Evolutionary conservation across 2,888 invertebrate species (phyloP), one percentile per base, ranked within the genome.

Genomic region (Trachelus tabidus): DNA sequence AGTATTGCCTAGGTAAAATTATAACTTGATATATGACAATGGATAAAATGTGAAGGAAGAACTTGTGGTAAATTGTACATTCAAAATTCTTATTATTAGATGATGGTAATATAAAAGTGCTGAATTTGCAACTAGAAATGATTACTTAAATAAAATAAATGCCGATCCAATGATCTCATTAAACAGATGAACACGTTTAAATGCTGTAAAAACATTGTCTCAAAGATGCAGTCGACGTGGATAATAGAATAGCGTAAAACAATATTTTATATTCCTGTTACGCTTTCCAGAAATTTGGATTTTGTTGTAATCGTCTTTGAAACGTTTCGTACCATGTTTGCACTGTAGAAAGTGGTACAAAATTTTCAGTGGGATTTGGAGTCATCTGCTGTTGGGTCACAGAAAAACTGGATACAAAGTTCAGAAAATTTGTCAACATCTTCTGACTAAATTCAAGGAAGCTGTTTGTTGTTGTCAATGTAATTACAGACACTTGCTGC

Each of bases 261-360:
- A 56, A 23, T 56, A 9, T 56, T 56, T 56, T 56, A 9, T 71
- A 71, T 71, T 11, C 68, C n/a, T 69, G 87, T 89, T 87, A 90
- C 80, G 86, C 89, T 87, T 95, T 97, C 99, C 98, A 99, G 91
- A 98, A 99, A 90, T 98, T 96, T 1, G 98, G 98, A 92, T 98
- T 98, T 83, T 96, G 96, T 84, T 95, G 95, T 81, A 99, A 92
- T 85, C 98, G 93, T 85, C 98, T 93, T 89, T 97, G 96, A 89
- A 99, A 99, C 90, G 96, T 98, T 82, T 95, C 95, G 89, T 97
- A 99, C 99, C 99, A 99, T 37, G 95, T 96, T 90, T 98, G 97
- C 68, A 99, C 93, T 0, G 96, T 95, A 78, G 95, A 96, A 40
- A 98, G 92, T 0, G 99, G 99, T 76, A 99, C 96, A 92, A 96